Base-by-base conservation (phyloP, 2,888 invertebrate species). In the Oasisia sp. region DNA sequence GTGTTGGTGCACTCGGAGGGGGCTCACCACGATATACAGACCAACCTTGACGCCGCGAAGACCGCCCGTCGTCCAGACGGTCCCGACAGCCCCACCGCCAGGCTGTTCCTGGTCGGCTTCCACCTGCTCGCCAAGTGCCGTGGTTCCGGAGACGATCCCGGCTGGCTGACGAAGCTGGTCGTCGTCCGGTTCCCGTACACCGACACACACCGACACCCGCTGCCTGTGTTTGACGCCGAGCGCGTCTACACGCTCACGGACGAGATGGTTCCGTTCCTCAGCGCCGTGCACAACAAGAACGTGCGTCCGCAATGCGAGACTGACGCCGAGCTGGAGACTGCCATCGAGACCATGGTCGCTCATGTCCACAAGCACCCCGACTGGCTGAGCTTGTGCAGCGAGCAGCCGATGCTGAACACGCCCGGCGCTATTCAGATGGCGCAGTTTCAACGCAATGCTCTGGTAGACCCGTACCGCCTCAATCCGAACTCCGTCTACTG, bases 1-100 rank as follows among this genome's bases (percentile, higher is more conserved):
- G 74, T 74, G 74, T 27, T 74, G 74, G 74, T 74, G 74, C 74
- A 74, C 27, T 74, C 74, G n/a, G 74, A 74, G 74, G 74, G 74
- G 0, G 74, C 74, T 4, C n/a, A 74, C 74, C n/a, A 74, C 74
- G 74, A 14, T 27, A 19, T 74, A 19, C 74, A 74, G 74, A 27
- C 74, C 74, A 19, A 74, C 74, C 74, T 74, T 27, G 74, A 74
- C 74, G 19, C 74, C 2, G 27, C 19, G 74, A 19, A 74, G 38
- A 4, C 38, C 74, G 7, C 14, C 27, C 74, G 74, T 3, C 74
- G 74, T 1, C n/a, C 74, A n/a, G n/a, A 74, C 74, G 56, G 56
- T 9, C 14, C 11, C 56, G 74, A 5, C 74, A 74, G 74, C 27
- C 74, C 74, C 19, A 19, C 74, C 27, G 27, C 74, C n/a, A 74